Evolutionary conservation across 2,888 invertebrate genomes (phyloP), one percentile per base, ranked within the genome.

Genomic region (Chloroclysta siterata): DNA sequence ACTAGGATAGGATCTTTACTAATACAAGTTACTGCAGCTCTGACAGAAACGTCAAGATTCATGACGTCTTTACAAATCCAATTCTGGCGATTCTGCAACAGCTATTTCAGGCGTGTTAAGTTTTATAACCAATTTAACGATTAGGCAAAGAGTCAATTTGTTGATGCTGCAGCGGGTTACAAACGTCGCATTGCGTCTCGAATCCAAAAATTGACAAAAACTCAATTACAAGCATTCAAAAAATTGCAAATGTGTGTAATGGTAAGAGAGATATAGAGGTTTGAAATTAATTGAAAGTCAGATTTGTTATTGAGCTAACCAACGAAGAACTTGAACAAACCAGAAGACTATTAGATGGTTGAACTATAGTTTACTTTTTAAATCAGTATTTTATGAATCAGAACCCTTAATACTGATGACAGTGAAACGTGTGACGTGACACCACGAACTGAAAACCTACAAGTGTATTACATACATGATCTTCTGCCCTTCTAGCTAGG

Each of bases 21-120:
- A n/a, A 22, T 22, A 22, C 2, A 22, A 22, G 33, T 33, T 33
- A 33, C 5, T 33, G 33, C 33, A 33, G 33, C 8, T 33, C 33
- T 7, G 33, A 33, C 33, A 33, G 5, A 8, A 33, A 33, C 33
- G 5, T 33, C 8, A 33, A 33, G 3, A 33, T 33, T 8, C 8
- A 8, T 33, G 57, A 64, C 50, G 51, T 57, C 47, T 22, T 54
- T 46, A 33, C 13, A 44, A 39, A 54, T 15, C 13, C 28, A 44
- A 33, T 33, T 54, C 29, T 44, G 29, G 11, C 15, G n/a, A 15
- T 54, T 44, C 29, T 15, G 54, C 46, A 15, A 29, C 11, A 54
- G 44, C 29, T 44, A 53, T 42, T 53, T 53, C 10, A 28, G 13
- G 33, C 15, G 10, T 33, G n/a, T 28, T 22, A 39, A 39, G 36